Percentiles rank a stretch among this genome's conserved stretches.
These are phyloP conservation scores for Mus caroli DNA, from an alignment of 2,797 vertebrate genomes.

Conservation along the genomic window DNA sequence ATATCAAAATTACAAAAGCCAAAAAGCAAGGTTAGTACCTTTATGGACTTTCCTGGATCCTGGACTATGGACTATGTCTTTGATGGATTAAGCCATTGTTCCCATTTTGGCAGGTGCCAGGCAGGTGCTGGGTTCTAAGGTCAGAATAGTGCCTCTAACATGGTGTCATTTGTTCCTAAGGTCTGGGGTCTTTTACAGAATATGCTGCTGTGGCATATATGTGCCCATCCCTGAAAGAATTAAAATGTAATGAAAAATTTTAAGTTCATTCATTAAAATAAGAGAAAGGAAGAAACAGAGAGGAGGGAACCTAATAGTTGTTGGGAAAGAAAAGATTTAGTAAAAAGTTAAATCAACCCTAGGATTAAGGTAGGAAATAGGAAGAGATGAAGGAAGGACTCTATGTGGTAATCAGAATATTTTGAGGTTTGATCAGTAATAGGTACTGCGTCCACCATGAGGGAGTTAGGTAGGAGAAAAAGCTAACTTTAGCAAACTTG, in stretches of 20 bases:
- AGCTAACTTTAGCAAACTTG: not conserved
- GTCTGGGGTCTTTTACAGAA: not conserved
- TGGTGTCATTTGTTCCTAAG: not conserved
- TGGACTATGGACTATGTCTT: not conserved
- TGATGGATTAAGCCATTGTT: not conserved
- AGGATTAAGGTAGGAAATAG: constrained; percentile 1
- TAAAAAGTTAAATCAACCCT: constrained; percentile 1
- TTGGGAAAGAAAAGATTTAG: constrained; percentile 13
- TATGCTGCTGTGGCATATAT: not conserved
- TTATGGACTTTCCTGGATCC: not conserved
- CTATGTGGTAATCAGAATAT: not conserved
- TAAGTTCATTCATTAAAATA: not conserved
- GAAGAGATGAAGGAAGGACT: constrained; percentile 20
- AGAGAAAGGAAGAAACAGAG: not conserved
- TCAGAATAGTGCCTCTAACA: not conserved
- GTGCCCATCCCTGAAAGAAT: not conserved
- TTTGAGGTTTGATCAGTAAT: not conserved
- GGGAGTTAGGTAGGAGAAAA: constrained; percentile 5
- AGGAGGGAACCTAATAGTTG: not conserved
- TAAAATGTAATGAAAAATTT: not conserved
- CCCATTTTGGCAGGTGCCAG: not conserved
- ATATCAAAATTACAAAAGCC: too few relatives aligned
- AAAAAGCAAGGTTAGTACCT: not conserved
- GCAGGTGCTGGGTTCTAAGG: not conserved
- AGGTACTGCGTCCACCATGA: not conserved